Conservation (phyloP, 2,797 vertebrate genomes). For the Tamandua tetradactyla region DNA sequence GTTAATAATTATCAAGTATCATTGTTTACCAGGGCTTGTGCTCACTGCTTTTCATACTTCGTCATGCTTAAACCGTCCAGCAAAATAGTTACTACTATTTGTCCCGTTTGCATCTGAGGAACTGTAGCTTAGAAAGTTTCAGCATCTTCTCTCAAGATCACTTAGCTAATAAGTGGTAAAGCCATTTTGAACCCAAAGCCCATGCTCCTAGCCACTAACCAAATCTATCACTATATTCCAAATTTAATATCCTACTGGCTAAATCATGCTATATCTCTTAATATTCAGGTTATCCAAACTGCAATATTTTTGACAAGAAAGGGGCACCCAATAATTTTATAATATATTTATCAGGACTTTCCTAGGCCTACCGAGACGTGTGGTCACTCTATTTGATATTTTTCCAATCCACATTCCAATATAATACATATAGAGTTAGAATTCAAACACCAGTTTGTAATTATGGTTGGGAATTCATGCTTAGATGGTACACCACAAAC, state of each 20-base stretch:
- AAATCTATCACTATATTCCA: neutral
- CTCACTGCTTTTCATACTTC: neutral
- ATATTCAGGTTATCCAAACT: neutral
- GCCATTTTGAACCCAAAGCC: neutral
- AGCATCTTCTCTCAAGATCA: neutral
- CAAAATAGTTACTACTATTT: neutral
- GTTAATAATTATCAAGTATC: neutral
- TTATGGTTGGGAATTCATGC: neutral
- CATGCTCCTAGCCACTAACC: neutral
- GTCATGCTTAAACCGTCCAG: constrained; percentile 2
- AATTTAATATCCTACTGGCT: neutral
- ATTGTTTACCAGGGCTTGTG: neutral
- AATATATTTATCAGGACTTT: neutral
- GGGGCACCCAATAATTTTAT: neutral
- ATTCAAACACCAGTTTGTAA: neutral
- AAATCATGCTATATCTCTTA: neutral
- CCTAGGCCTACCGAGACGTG: neutral
- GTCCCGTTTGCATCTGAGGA: neutral
- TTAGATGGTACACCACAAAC: constrained; percentile 8
- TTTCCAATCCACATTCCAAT: neutral
- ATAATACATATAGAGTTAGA: neutral
- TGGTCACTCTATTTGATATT: neutral
- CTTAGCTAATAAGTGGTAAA: neutral
- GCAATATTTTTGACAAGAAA: neutral
- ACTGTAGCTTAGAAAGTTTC: neutral